phyloP scores from a whole-genome alignment of 2,113 vertebrate species.

The Trichomycterus rosablanca region DNA sequence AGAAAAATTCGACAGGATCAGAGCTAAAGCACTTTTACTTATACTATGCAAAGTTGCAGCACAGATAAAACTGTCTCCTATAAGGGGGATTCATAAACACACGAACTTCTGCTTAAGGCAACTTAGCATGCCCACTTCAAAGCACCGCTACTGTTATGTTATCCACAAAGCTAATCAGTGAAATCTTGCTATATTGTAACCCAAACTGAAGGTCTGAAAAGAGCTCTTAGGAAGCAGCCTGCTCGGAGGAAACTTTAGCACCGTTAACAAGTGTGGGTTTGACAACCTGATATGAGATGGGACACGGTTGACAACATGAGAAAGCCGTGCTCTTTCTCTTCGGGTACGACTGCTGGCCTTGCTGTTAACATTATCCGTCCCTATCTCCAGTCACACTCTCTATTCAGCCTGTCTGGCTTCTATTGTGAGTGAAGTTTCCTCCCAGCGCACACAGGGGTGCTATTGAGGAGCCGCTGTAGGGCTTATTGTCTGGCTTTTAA shows the following conservation, averaged over 20 bases:
- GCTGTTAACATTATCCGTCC: conserved; percentile 25
- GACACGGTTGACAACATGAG: conserved; percentile 16
- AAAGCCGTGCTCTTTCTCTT: conserved; percentile 1
- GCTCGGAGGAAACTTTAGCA: conserved; percentile 21
- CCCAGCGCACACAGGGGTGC: conserved; percentile 27
- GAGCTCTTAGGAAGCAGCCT: conserved; percentile 18
- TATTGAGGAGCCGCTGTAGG: conserved; percentile 20
- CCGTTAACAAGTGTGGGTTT: conserved; percentile 9
- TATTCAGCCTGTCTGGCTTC: conserved; percentile 13
- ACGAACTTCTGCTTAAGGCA: too few species aligned
- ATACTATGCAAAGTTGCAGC: too few species aligned
- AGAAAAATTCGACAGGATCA: conserved; percentile 43
- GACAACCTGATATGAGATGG: conserved; percentile 25
- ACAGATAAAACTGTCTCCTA: too few species aligned
- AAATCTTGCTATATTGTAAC: conserved; percentile 12
- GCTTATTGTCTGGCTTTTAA: conserved; percentile 33
- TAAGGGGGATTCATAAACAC: too few species aligned
- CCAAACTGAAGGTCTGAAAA: conserved; percentile 19
- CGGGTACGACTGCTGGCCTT: background rate
- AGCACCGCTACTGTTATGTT: conserved; percentile 8
- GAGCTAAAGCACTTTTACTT: conserved; percentile 38
- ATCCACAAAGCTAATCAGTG: conserved; percentile 10
- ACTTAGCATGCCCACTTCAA: conserved; percentile 26
- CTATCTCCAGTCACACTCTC: conserved; percentile 19
- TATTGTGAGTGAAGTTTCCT: conserved; percentile 43